Conservation (phyloP, 2,888 invertebrate genomes). For the Congeria kusceri region DNA sequence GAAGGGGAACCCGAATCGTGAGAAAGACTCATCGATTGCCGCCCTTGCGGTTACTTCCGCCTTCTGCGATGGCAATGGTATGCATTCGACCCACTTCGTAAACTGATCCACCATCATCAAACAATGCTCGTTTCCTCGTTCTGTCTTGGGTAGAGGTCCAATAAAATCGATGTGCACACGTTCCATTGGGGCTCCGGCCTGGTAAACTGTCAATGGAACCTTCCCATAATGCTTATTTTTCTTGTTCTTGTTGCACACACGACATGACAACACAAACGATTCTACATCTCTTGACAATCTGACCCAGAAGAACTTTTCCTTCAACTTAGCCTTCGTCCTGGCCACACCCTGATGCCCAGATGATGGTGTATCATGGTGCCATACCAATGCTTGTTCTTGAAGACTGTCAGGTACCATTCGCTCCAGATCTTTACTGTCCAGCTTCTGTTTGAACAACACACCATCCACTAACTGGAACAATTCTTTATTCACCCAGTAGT, state of each 20-base stretch:
- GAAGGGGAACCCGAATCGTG: not conserved
- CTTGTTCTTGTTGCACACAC: slow-evolving; percentile 23
- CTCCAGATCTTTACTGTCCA: not conserved
- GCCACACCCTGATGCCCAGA: slow-evolving; percentile 42
- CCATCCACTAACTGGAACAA: slow-evolving; percentile 10
- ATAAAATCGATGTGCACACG: slow-evolving; percentile 11
- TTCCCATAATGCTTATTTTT: slow-evolving; percentile 18
- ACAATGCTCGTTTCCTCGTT: slow-evolving; percentile 4
- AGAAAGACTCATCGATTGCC: slow-evolving; percentile 1
- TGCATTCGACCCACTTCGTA: slow-evolving; percentile 11
- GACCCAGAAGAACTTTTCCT: slow-evolving; percentile 34
- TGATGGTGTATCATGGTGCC: slow-evolving; percentile 27
- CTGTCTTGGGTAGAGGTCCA: slow-evolving; percentile 3
- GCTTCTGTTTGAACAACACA: slow-evolving; percentile 6
- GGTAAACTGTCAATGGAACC: slow-evolving; percentile 25
- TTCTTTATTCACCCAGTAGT: slow-evolving; percentile 24
- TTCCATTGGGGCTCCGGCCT: too few relatives aligned
- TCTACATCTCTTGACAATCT: slow-evolving; percentile 20
- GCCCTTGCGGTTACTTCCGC: slow-evolving; percentile 7
- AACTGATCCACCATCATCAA: slow-evolving; percentile 18
- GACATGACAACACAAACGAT: slow-evolving; percentile 16
- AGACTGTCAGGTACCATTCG: slow-evolving; percentile 10
- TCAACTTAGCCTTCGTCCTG: slow-evolving; percentile 15
- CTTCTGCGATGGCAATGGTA: slow-evolving; percentile 5
- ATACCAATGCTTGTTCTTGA: not conserved